Conservation (phyloP, 2,888 invertebrate genomes). For the Eurytoma californica region DNA sequence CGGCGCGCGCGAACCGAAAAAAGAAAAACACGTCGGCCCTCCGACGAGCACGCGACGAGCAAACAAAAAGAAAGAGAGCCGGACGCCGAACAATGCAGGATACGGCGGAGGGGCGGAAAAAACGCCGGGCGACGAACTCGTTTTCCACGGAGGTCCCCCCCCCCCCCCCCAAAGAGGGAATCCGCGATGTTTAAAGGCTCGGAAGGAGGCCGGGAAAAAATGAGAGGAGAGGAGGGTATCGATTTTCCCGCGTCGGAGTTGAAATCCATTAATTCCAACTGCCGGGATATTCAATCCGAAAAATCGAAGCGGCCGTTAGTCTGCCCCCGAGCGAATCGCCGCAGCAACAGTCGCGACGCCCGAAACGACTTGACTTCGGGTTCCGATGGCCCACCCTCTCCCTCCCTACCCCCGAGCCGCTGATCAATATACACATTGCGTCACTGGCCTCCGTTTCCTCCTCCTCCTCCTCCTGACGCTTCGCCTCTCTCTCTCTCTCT, state of each 20-base stretch:
- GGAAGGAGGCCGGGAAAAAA: too few relatives aligned
- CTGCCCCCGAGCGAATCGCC: background rate
- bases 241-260: background rate
- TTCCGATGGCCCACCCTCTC: slow-evolving; percentile 9
- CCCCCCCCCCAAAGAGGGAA: background rate
- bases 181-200: background rate
- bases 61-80: background rate
- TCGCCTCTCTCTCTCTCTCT: background rate
- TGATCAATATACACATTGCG: slow-evolving; percentile 47
- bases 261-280: slow-evolving; percentile 15
- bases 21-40: background rate
- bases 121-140: background rate
- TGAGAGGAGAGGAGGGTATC: too few relatives aligned
- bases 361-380: slow-evolving; percentile 17
- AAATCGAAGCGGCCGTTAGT: background rate
- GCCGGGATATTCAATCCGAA: slow-evolving; percentile 25
- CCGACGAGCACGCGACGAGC: slow-evolving; percentile 3
- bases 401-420: background rate
- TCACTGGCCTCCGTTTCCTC: slow-evolving; percentile 22
- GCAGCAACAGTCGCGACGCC: slow-evolving; percentile 31
- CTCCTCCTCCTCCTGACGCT: background rate
- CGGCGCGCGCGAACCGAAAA: background rate
- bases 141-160: background rate
- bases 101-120: background rate
- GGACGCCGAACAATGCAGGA: background rate